Conservation (phyloP, 2,113 vertebrate species). For the Caranx melampygus region DNA sequence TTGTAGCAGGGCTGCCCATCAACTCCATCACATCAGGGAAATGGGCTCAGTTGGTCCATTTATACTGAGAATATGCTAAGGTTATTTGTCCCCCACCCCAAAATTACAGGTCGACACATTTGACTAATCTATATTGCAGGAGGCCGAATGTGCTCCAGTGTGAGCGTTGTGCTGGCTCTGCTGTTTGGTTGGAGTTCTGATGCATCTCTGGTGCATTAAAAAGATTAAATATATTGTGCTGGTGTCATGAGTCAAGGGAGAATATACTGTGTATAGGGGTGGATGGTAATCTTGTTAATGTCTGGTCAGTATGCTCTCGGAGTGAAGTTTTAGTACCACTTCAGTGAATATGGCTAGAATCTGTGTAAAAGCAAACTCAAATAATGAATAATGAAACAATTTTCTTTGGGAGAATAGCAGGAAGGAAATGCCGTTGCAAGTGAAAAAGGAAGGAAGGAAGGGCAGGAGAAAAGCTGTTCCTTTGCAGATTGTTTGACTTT, state of each 20-base stretch:
- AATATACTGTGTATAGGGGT: background rate
- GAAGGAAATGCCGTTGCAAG: background rate
- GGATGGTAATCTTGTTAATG: slow-evolving; percentile 35
- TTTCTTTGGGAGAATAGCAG: slow-evolving; percentile 27
- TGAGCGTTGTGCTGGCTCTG: background rate
- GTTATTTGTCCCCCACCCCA: no score
- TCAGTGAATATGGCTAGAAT: slow-evolving; percentile 27
- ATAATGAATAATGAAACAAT: slow-evolving; percentile 27
- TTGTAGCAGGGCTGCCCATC: background rate
- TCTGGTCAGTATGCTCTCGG: slow-evolving; percentile 15
- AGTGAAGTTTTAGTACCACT: slow-evolving; percentile 23
- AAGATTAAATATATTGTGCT: background rate
- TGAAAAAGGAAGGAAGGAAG: background rate
- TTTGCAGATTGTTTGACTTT: slow-evolving; percentile 40
- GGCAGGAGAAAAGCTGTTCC: slow-evolving; percentile 21
- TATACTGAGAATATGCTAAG: slow-evolving; percentile 12
- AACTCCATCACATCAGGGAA: slow-evolving; percentile 11
- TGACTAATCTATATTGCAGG: background rate
- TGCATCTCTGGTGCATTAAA: slow-evolving; percentile 1
- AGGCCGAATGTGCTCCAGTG: slow-evolving; percentile 17
- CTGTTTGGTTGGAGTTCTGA: background rate
- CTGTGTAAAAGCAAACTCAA: slow-evolving; percentile 3
- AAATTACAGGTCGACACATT: no score
- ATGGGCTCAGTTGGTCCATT: slow-evolving; percentile 13
- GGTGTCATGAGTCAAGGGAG: background rate